Conservation (phyloP, 2,797 vertebrate genomes). For the Molossus molossus region DNA sequence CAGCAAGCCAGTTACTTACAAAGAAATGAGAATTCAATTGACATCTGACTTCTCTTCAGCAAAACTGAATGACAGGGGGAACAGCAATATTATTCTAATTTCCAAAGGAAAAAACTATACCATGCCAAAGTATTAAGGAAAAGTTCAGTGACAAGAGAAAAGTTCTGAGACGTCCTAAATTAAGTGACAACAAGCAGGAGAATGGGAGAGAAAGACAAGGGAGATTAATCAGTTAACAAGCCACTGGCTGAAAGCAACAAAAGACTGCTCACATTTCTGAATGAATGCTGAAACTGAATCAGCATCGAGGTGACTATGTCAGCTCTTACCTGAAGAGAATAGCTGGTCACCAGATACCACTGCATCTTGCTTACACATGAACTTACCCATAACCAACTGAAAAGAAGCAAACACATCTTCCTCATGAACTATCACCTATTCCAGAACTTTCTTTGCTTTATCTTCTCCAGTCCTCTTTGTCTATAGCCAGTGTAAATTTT, state of each 20-base stretch:
- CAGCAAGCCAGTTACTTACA: background rate
- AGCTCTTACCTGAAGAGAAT: background rate
- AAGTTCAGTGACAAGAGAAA: background rate
- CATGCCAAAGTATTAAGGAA: conserved; percentile 61
- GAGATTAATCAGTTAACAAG: background rate
- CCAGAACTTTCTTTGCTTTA: background rate
- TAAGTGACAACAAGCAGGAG: background rate
- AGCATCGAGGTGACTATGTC: background rate
- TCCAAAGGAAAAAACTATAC: conserved; percentile 58
- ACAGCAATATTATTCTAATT: conserved; percentile 35
- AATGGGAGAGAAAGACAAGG: background rate
- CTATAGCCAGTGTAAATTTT: background rate
- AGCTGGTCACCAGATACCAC: background rate
- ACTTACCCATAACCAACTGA: background rate
- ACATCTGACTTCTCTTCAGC: conserved; percentile 28
- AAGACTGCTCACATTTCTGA: background rate
- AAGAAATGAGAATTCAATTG: conserved; percentile 44
- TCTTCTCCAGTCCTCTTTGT: background rate
- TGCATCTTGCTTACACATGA: background rate
- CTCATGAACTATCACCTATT: background rate
- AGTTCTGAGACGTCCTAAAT: background rate
- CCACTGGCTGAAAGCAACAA: background rate
- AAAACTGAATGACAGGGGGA: conserved; percentile 15
- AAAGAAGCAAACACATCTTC: background rate
- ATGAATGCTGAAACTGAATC: background rate